Base-by-base conservation (phyloP, 23 tunicate genomes). In the Oikopleura vanhoeffeni region DNA sequence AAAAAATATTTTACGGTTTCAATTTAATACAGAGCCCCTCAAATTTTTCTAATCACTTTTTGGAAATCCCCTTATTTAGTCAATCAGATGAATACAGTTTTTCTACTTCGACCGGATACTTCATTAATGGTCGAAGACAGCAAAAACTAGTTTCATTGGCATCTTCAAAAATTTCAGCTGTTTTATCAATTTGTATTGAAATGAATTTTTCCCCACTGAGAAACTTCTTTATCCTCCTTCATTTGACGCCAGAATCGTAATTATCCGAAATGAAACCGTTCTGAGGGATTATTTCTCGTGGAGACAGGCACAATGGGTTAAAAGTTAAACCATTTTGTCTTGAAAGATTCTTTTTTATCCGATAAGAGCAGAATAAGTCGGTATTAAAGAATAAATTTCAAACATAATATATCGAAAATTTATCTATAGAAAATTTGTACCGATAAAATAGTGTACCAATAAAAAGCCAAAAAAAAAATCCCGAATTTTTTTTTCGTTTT, bases 241-340 rank as follows among this genome's bases (percentile, higher is more conserved):
- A 0, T 95, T 95, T 88, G 96, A 95, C 83, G 83, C 88, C 4
- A 41, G 99, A 40, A 58, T 86, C 0, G 85, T 95, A 33, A 84
- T 87, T 3, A 88, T 90, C 84, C 99, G 96, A 83, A 67, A 87
- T 76, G 90, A 91, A 41, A 67, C 76, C 39, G 85, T 90, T 41
- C 42, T 95, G 77, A 76, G 96, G 38, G 96, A 90, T 67, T 95
- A 95, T 77, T 82, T 90, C 57, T 86, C 97, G 84, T 95, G 99
- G 99, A 85, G 99, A 83, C 99, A 95, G 86, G 99, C 85, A 71
- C 91, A 95, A 41, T 94, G 98, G n/a, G n/a, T n/a, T n/a, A n/a
- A 89, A 83, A 89, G 97, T 42, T 1, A 28, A 1, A n/a, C n/a
- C 39, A 34, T 83, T 4, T 34, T 83, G 39, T 39, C 28, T 35